phyloP scores from a whole-genome alignment of 2,888 invertebrate genomes.

The Stegophylla sp. region DNA sequence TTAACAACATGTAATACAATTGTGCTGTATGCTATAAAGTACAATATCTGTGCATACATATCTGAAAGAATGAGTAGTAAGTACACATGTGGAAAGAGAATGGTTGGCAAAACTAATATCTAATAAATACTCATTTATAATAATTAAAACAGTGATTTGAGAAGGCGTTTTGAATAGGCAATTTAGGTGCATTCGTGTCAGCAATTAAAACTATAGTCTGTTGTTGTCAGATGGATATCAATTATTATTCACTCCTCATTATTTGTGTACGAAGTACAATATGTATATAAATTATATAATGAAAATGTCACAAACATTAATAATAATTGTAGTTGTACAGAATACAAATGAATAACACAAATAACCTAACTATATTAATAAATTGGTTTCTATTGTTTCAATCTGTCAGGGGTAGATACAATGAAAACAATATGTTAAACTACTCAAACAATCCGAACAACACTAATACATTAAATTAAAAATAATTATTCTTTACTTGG shows the following conservation, averaged over 20 bases:
- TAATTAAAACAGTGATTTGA: background rate
- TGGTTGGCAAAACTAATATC: background rate
- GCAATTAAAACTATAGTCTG: slow-evolving; percentile 21
- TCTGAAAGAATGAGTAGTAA: background rate
- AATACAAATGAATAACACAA: background rate
- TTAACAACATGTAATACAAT: no score
- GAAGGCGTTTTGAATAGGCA: slow-evolving; percentile 56
- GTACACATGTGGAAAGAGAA: background rate
- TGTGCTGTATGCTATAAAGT: no score
- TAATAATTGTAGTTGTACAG: background rate
- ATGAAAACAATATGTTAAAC: slow-evolving; percentile 6
- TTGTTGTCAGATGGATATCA: no score
- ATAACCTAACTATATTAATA: slow-evolving; percentile 28
- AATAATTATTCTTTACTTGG: slow-evolving; percentile 2
- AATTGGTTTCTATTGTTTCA: slow-evolving; percentile 42
- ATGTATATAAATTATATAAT: background rate
- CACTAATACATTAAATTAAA: slow-evolving; percentile 16
- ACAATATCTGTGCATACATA: background rate
- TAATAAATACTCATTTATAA: background rate
- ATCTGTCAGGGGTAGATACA: slow-evolving; percentile 17
- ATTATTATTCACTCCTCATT: no score
- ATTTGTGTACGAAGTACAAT: background rate
- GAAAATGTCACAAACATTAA: background rate
- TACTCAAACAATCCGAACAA: slow-evolving; percentile 12
- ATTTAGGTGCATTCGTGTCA: slow-evolving; percentile 41